Percentiles rank a stretch among this genome's conserved stretches.
phyloP scores from a whole-genome alignment of 2,113 vertebrate genomes.

The Corvus hawaiiensis region DNA sequence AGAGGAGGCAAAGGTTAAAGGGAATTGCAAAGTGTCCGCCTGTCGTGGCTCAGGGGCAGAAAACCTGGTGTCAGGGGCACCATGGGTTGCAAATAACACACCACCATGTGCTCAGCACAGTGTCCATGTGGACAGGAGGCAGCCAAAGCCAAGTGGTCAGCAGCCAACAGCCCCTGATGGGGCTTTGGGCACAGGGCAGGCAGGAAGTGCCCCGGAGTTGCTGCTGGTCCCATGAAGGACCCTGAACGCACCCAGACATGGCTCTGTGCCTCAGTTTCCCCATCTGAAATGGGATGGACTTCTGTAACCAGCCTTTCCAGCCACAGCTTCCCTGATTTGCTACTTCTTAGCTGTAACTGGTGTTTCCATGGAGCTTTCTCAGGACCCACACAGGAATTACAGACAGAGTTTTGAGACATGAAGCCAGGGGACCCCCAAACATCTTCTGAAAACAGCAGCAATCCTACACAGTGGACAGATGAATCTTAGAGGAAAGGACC shows the following conservation, averaged over 20 bases:
- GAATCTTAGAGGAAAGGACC: not conserved
- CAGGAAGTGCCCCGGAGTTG: not conserved
- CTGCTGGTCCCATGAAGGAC: not conserved
- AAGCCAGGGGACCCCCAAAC: not conserved
- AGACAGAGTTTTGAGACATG: not conserved
- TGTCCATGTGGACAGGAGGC: not conserved
- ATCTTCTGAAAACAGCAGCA: not conserved
- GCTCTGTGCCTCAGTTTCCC: not conserved
- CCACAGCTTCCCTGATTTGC: not conserved
- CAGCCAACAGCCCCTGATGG: not conserved
- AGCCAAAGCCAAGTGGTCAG: not conserved
- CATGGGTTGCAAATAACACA: not conserved
- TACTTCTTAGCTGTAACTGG: not conserved
- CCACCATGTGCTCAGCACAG: not conserved
- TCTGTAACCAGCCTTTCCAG: not conserved
- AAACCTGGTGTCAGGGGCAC: not conserved
- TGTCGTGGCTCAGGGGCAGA: fast-evolving
- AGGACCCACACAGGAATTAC: not conserved
- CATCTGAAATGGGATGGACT: not conserved
- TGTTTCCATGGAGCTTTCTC: not conserved
- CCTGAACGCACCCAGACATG: not conserved
- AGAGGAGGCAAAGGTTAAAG: not conserved
- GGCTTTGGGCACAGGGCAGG: not conserved
- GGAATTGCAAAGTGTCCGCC: not conserved
- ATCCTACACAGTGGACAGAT: not conserved